phyloP scores from a whole-genome alignment of 2,797 vertebrate species.

The Mus caroli region DNA sequence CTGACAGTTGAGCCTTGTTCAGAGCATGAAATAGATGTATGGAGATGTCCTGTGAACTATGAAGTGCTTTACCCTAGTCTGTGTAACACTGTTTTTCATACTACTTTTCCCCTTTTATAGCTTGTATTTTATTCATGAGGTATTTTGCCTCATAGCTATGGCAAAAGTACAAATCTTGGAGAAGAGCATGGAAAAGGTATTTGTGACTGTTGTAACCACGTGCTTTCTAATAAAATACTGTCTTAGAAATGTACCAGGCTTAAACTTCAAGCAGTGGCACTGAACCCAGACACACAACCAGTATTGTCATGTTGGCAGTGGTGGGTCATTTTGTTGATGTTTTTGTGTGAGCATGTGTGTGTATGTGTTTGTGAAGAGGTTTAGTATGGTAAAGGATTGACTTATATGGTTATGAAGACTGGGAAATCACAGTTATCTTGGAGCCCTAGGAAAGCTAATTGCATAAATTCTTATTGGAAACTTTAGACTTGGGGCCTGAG shows the following conservation, averaged over 20 bases:
- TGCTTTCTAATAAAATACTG: slow-evolving; percentile 29
- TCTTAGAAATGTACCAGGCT: slow-evolving; percentile 27
- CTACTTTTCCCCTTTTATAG: not conserved
- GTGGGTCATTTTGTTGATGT: not conserved
- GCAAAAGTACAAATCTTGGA: slow-evolving; percentile 4
- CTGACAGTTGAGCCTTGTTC: not conserved
- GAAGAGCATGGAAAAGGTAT: slow-evolving; percentile 34
- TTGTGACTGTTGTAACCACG: slow-evolving; percentile 17
- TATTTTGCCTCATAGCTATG: not conserved
- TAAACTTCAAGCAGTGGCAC: not conserved
- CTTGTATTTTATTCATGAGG: not conserved
- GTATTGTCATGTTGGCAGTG: not conserved
- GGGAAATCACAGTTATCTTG: not conserved
- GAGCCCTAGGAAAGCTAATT: not conserved
- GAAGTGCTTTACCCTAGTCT: not conserved
- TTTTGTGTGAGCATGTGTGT: too few relatives aligned
- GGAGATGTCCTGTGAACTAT: not conserved
- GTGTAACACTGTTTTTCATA: not conserved
- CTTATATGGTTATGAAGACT: not conserved
- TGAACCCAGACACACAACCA: not conserved
- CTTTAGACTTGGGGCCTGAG: not conserved
- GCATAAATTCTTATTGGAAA: not conserved
- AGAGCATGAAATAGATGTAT: slow-evolving; percentile 24
- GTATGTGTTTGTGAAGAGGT: not conserved
- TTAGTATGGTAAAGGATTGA: not conserved